A percentile compares a stretch with the other conserved stretches of the same genome.
phyloP scores from a whole-genome alignment of 1,140 invertebrate genomes.

The Brachionus manjavacas region DNA sequence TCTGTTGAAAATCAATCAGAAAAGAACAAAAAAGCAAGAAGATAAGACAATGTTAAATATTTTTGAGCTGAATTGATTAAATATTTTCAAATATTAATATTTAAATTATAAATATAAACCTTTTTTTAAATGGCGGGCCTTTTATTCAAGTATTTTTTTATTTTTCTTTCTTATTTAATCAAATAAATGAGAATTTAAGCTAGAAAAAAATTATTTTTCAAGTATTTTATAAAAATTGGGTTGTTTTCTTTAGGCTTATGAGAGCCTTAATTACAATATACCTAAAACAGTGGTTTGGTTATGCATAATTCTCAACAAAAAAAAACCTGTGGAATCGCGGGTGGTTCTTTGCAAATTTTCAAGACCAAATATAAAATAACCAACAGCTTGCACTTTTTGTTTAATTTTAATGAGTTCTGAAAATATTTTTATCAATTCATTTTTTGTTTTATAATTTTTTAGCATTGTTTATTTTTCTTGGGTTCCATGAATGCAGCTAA shows the following conservation, averaged over 20 bases:
- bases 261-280: not conserved
- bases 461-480: constrained; percentile 3
- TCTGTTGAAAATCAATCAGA: not conserved
- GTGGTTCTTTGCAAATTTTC: not conserved
- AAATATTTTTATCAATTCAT: not conserved
- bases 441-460: not conserved
- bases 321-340: not conserved
- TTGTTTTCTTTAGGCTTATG: not conserved
- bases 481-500: not conserved
- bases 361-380: not conserved
- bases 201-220: not conserved
- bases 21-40: not conserved
- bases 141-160: not conserved
- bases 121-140: not conserved
- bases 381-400: not conserved
- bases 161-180: not conserved
- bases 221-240: not conserved
- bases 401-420: not conserved
- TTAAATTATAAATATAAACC: not conserved
- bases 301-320: not conserved
- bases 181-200: not conserved
- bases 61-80: not conserved
- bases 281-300: not conserved
- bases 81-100: not conserved
- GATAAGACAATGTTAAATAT: not conserved